Base-by-base conservation (phyloP, 2,113 vertebrate species). In the Panthera tigris region DNA sequence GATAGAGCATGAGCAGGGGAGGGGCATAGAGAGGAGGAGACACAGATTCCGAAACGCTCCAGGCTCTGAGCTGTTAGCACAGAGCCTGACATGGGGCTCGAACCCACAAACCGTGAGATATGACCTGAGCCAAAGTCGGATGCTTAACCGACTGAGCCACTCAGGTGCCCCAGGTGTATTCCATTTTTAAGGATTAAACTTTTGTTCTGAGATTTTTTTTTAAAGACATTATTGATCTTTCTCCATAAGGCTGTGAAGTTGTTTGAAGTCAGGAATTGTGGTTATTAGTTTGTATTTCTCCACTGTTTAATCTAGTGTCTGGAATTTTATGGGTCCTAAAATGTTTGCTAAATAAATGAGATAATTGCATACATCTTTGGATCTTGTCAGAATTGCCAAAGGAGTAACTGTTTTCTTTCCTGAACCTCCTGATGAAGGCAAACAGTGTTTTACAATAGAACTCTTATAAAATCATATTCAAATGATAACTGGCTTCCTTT, bases 201-300 rank as follows among this genome's bases (percentile, higher is more conserved):
- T 93, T 68, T 68, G 65, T 85, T 93, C 79, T 91, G 79, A 78
- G 31, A 65, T 90, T 83, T 82, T 94, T 79, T 94, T 61, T 23
- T 78, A 10, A 88, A 74, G 41, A 55, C 12, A 14, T 88, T 88
- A 12, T n/a, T 95, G 69, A 50, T 78, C 19, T 84, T 81, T 92
- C 15, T 86, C 6, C 16, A 71, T 16, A 68, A 65, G 48, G 36
- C 39, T 91, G 15, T 76, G 48, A 57, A 81, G 25, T 68, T 92
- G 7, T 95, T 92, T 95, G 87, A 94, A 57, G 41, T 10, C 52
- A 83, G 85, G 11, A 36, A 50, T 92, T 65, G 21, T 78, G 73
- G n/a, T 83, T 83, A 66, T 71, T 97, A 80, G 57, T 76, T 27
- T 94, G 87, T 50, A 83, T 93, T 94, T 96, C 31, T 91, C 9